These are phyloP conservation scores for Noctua fimbriata DNA, from an alignment of 2,888 invertebrate species.

Conservation along the genomic window DNA sequence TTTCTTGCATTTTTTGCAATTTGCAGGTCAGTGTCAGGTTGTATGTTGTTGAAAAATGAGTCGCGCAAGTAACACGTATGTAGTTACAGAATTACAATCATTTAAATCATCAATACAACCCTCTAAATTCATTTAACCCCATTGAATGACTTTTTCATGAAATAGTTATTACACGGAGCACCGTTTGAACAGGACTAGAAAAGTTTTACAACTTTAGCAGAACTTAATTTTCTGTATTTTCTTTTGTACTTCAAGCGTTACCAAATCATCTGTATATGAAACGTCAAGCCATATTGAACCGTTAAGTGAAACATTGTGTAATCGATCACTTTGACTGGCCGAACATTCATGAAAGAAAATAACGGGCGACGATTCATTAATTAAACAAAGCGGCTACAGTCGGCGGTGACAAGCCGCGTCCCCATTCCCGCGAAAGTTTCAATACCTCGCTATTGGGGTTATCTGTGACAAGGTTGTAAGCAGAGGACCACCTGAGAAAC, in stretches of 20 bases:
- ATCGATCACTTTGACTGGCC: slow-evolving; percentile 66
- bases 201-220: background rate
- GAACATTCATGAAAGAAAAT: slow-evolving; percentile 69
- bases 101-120: too few relatives aligned
- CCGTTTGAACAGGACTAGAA: background rate
- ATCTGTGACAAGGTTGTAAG: slow-evolving; percentile 87
- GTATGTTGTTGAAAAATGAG: too few relatives aligned
- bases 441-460: slow-evolving; percentile 82
- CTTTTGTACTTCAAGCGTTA: slow-evolving; percentile 30
- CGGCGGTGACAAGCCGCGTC: slow-evolving; percentile 75
- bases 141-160: too few relatives aligned
- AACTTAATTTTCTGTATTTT: background rate
- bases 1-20: too few relatives aligned
- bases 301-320: slow-evolving; percentile 65
- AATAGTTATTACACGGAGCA: too few relatives aligned
- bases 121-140: too few relatives aligned
- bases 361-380: slow-evolving; percentile 76
- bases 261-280: slow-evolving; percentile 21
- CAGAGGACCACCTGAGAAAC: slow-evolving; percentile 85
- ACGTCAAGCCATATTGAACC: slow-evolving; percentile 38
- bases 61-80: too few relatives aligned
- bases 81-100: too few relatives aligned
- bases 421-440: slow-evolving; percentile 85
- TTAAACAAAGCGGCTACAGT: slow-evolving; percentile 78
- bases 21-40: too few relatives aligned